Base-by-base conservation (phyloP, 2,113 vertebrate genomes). In the Triplophysa siluroides region DNA sequence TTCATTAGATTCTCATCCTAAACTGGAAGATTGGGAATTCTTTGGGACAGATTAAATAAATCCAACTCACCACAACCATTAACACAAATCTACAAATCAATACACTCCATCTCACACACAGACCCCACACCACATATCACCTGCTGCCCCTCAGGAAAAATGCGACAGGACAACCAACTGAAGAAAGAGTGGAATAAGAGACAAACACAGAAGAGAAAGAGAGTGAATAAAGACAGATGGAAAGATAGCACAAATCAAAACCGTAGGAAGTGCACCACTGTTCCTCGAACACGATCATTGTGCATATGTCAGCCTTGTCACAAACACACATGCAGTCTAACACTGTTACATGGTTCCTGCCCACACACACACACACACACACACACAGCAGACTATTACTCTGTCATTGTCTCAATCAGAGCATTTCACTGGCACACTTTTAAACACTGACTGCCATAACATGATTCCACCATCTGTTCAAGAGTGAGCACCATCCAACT, bases 371-470 rank as follows among this genome's bases (percentile, higher is more conserved):
- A 87, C 81, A 8, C 33, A 45, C 62, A 79, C 85, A 21, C 47
- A 77, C 75, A n/a, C 73, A 78, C 63, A 68, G 69, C 67, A 64
- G 41, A 14, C 62, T 41, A 14, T 61, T 33, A 73, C 71, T 47
- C 50, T 56, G 63, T 72, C 82, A 83, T 38, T 82, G 83, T 83
- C 61, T 80, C 74, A 80, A 65, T 85, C 81, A 77, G 62, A 78
- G 78, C 64, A 81, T 79, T 84, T 33, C 54, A 74, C 56, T 62
- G 60, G 14, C 19, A 14, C 54, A 56, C 69, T 62, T 68, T 82
- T 83, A 72, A 83, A 58, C 41, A 71, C 54, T 41, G 72, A 83
- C 82, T 74, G 65, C 83, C 26, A 74, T 77, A 45, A 79, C 80
- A 73, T 69, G 72, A 65, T 72, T 72, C 61, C 33, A 43, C 78